phyloP scores from a whole-genome alignment of 2,888 invertebrate species.

The Cepaea hortensis region DNA sequence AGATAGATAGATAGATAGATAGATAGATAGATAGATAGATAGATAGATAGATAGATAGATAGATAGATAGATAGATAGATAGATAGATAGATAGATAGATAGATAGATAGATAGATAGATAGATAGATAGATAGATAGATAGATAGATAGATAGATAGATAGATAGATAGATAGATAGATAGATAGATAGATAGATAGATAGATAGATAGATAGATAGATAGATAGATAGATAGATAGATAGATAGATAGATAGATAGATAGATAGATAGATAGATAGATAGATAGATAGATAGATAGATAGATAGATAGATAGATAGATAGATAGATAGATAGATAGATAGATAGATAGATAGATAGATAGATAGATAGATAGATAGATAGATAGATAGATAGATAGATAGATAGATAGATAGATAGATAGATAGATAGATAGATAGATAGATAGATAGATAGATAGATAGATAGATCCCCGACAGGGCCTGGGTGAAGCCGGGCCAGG shows the following conservation, averaged over 20 bases:
- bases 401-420: neutral
- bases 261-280: constrained; percentile 1
- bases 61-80: constrained; percentile 5
- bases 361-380: neutral
- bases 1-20: constrained; percentile 7
- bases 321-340: constrained; percentile 1
- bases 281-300: neutral
- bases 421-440: neutral
- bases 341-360: neutral
- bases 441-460: neutral
- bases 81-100: neutral
- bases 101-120: neutral
- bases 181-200: neutral
- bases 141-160: neutral
- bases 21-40: neutral
- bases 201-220: neutral
- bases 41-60: neutral
- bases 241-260: constrained; percentile 5
- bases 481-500: too few species aligned
- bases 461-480: neutral
- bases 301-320: neutral
- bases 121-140: neutral
- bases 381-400: constrained; percentile 5
- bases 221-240: neutral
- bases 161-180: neutral